These are phyloP conservation scores for Drosophila ambigua DNA, from an alignment of 1,140 invertebrate species.

Conservation along the genomic window DNA sequence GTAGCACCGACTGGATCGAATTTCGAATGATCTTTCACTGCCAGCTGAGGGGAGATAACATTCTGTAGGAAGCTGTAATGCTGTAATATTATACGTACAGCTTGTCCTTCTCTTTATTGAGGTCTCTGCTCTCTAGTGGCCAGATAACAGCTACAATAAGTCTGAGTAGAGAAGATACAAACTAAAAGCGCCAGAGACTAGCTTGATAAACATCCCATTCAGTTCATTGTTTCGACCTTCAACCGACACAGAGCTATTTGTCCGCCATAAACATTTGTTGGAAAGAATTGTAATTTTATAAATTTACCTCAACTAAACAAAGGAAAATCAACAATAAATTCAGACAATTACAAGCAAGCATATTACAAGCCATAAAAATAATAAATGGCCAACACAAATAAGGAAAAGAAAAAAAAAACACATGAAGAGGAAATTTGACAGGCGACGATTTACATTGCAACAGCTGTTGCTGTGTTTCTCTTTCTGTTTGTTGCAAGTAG, in stretches of 20 bases:
- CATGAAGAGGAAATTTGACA: constrained; percentile 54
- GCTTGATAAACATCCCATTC: not conserved
- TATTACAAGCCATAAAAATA: constrained; percentile 4
- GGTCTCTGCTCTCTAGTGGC: no score
- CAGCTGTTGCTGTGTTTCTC: constrained; percentile 45
- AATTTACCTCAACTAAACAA: constrained; percentile 32
- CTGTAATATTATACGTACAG: no score
- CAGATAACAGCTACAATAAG: no score
- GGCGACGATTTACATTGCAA: constrained; percentile 70
- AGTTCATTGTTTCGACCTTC: constrained; percentile 12
- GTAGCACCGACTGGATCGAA: not conserved
- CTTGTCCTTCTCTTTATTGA: no score
- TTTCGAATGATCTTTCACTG: not conserved
- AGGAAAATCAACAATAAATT: constrained; percentile 45
- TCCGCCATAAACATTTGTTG: not conserved
- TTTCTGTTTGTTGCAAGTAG: constrained; percentile 14
- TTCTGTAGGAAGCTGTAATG: no score
- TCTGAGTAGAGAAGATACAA: no score
- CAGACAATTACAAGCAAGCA: constrained; percentile 46
- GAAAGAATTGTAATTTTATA: constrained; percentile 25
- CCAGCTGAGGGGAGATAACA: no score
- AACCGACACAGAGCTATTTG: not conserved
- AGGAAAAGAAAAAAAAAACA: constrained; percentile 12
- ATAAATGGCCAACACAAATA: not conserved
- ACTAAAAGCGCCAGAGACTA: no score